Evolutionary conservation across 2,888 invertebrate genomes (phyloP).

Genomic region (Norana najaformis): DNA sequence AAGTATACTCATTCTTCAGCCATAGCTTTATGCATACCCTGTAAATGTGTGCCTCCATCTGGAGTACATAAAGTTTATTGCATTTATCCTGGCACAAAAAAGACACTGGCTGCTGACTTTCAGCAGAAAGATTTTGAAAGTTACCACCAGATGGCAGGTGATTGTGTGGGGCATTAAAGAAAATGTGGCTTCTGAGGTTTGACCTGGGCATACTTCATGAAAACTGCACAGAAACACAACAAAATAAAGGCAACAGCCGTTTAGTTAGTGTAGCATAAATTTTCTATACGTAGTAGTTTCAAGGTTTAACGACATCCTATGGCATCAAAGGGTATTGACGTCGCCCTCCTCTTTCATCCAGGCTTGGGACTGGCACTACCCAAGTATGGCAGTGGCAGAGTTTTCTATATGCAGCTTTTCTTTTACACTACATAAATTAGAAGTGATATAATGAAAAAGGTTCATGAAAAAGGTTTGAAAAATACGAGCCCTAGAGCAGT

Average conservation of each 20-base stretch:
- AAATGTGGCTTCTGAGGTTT: background rate
- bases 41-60: too few relatives aligned
- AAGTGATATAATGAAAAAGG: background rate
- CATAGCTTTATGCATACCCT: background rate
- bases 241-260: background rate
- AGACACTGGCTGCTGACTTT: background rate
- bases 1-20: background rate
- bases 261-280: too few relatives aligned
- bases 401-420: background rate
- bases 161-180: background rate
- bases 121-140: background rate
- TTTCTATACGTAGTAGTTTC: too few relatives aligned
- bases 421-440: background rate
- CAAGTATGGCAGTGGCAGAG: too few relatives aligned
- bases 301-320: too few relatives aligned
- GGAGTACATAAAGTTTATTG: too few relatives aligned
- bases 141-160: background rate
- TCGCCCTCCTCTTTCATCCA: too few relatives aligned
- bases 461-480: background rate
- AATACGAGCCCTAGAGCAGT: background rate
- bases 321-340: too few relatives aligned
- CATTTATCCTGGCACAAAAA: too few relatives aligned
- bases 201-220: too few relatives aligned
- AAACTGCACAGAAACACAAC: background rate
- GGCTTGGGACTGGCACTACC: too few relatives aligned